Base-by-base conservation (phyloP, 1,140 invertebrate genomes). In the Temnothorax nylanderi region DNA sequence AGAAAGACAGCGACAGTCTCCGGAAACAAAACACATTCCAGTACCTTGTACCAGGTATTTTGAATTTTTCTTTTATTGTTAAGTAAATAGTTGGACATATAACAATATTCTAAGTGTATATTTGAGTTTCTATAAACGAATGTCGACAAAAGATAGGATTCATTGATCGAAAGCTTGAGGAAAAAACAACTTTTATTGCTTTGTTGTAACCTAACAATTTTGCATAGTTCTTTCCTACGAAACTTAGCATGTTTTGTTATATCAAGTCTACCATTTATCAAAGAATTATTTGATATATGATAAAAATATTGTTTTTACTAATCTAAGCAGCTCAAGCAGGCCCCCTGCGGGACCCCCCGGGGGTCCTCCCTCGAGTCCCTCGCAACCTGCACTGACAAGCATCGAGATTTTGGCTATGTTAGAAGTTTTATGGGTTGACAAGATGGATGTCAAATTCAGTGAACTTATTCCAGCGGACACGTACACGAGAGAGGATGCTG, bases 251-350 rank as follows among this genome's bases (percentile, higher is more conserved):
- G 7, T 71, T 71, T 71, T 71, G 58, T 62, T 62, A 62, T 32
- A 5, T 32, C 26, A 16, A 16, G 2, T 32, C 5, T 62, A 6
- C 13, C 16, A 32, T 26, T 49, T 71, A 18, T 26, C 26, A 26
- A 49, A 49, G 0, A 72, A 34, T 34, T 72, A 18, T 26, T 54
- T 51, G 8, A 51, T 51, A 21, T 67, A 41, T 11, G n/a, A 71
- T 51, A 5, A 51, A 72, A 72, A 72, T 72, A 72, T 72, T 34
- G 2, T 72, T 72, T 72, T 32, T 37, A 49, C 1, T n/a, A n/a
- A n/a, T n/a, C n/a, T n/a, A n/a, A 51, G 18, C 16, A 72, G 47
- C 3, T 11, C 18, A 51, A 34, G 0, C 2, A n/a, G n/a, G n/a
- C n/a, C n/a, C n/a, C n/a, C n/a, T n/a, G n/a, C n/a, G n/a, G n/a